Conservation (phyloP, 2,888 invertebrate species). For the Melipona bicolor region DNA sequence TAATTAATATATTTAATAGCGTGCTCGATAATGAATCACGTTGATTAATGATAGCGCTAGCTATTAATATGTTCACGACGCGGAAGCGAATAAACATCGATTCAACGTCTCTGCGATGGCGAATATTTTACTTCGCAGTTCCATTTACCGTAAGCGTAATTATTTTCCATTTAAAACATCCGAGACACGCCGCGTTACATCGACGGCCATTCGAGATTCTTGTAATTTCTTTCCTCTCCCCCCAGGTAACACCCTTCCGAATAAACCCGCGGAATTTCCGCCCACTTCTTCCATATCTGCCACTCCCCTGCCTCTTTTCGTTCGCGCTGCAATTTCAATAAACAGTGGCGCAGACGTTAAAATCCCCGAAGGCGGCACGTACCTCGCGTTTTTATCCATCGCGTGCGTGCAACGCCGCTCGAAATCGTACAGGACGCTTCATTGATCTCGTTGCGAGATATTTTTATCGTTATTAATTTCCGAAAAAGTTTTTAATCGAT, state of each 20-base stretch:
- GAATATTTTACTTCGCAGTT: not conserved
- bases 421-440: not conserved
- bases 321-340: constrained; percentile 35
- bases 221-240: not conserved
- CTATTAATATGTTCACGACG: not conserved
- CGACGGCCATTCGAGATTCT: not conserved
- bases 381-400: constrained; percentile 6
- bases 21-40: constrained; percentile 33
- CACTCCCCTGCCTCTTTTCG: not conserved
- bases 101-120: not conserved
- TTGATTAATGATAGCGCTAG: constrained; percentile 25
- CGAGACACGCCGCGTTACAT: not conserved
- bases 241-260: not conserved
- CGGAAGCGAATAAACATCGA: constrained; percentile 5
- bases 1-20: constrained; percentile 33
- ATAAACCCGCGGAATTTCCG: constrained; percentile 16
- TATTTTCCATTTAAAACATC: constrained; percentile 18
- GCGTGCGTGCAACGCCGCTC: not conserved
- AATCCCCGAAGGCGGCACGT: constrained; percentile 27
- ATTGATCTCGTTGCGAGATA: not conserved
- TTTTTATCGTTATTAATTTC: not conserved
- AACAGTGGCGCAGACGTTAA: constrained; percentile 28
- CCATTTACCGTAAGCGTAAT: not conserved
- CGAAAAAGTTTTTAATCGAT: too few species aligned
- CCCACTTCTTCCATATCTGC: constrained; percentile 6